Base-by-base conservation (phyloP, 2,797 vertebrate species). In the Syndactyla subalaris region DNA sequence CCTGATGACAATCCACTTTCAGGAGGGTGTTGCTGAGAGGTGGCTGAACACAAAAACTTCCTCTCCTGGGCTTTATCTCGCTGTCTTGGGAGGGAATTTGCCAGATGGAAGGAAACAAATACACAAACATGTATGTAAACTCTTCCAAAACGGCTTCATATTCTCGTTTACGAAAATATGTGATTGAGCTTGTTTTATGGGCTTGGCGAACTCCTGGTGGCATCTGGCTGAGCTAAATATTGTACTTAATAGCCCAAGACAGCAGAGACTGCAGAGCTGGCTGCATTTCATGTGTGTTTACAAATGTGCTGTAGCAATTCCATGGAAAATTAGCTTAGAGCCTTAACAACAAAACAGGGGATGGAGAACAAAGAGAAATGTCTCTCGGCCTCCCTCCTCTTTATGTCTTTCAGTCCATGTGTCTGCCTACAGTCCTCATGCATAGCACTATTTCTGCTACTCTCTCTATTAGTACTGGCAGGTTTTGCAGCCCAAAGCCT, bases 181-280 rank as follows among this genome's bases (percentile, higher is more conserved):
- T 85, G 95, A 88, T 89, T 57, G 77, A 88, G 89, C 57, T 93
- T 95, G 86, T 88, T 97, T 97, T 96, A 95, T 83, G 91, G 89
- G 91, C 93, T 88, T 94, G 91, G 93, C 76, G 2, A 93, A 85
- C 94, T 96, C 76, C 81, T 89, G 93, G 89, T 24, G 5, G 95
- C 96, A 95, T 96, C 96, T 97, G 95, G 95, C 92, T 96, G 84
- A 93, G 93, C 75, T 94, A 74, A 95, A 96, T 95, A 70, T 93
- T 96, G 74, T 54, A 96, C 81, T 96, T 96, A 97, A 97, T 89
- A 95, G 92, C 55, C 91, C 92, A 93, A 91, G 94, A 61, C 95
- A 93, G 75, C 95, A 62, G 61, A 9, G 84, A 80, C 81, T 93
- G 92, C 54, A 88, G 94, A 74, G 94, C 92, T 94, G 92, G 67